A percentile compares a stretch with the other conserved stretches of the same genome.
Evolutionary conservation across 2,113 vertebrate species (phyloP).

Genomic region (Rana temporaria): DNA sequence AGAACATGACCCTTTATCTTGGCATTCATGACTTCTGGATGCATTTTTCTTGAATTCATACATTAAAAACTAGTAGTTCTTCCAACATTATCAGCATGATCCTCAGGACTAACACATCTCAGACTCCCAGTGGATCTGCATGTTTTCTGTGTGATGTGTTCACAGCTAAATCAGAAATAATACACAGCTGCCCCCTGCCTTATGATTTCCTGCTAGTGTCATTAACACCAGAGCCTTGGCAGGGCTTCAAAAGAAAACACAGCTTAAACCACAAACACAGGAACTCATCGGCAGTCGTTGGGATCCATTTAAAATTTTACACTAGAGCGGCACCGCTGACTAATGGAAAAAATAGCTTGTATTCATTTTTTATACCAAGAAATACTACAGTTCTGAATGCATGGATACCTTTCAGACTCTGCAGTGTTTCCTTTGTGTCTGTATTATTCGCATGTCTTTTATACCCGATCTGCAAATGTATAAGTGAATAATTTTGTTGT

Average conservation of each 20-base stretch:
- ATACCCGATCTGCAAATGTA: background rate
- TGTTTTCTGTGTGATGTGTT: slow-evolving; percentile 50
- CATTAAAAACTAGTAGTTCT: slow-evolving; percentile 42
- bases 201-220: slow-evolving; percentile 56
- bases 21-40: background rate
- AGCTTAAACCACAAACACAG: slow-evolving; percentile 50
- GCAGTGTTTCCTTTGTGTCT: background rate
- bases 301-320: slow-evolving; percentile 18
- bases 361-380: background rate
- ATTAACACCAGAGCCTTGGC: slow-evolving; percentile 56
- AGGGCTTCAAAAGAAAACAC: slow-evolving; percentile 43
- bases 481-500: too few relatives aligned
- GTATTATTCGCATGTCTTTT: background rate
- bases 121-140: slow-evolving; percentile 33
- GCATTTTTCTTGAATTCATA: slow-evolving; percentile 24
- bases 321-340: slow-evolving; percentile 15
- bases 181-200: slow-evolving; percentile 53
- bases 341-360: slow-evolving; percentile 27
- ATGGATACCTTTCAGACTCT: background rate
- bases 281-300: slow-evolving; percentile 47
- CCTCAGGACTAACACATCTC: slow-evolving; percentile 16
- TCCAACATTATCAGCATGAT: slow-evolving; percentile 62
- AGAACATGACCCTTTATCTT: background rate
- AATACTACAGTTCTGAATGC: background rate
- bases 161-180: slow-evolving; percentile 47